Conservation (phyloP, 2,797 vertebrate species). For the Acanthurus lineatus region DNA sequence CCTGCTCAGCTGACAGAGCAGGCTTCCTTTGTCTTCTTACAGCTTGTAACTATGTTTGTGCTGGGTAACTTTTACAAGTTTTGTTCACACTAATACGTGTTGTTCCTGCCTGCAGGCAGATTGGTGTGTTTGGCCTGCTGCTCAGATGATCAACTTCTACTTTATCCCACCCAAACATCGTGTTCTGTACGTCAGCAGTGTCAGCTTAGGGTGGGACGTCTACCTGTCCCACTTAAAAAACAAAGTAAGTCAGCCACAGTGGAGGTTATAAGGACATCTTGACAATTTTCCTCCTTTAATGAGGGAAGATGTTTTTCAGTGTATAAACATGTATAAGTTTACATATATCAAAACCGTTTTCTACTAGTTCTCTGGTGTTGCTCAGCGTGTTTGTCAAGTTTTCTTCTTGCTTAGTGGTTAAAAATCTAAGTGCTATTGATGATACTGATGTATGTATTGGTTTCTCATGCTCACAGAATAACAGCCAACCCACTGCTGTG, state of each 20-base stretch:
- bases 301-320: too few species aligned
- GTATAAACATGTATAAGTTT: too few species aligned
- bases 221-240: conserved; percentile 97
- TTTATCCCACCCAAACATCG: conserved; percentile 90
- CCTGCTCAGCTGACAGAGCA: neutral
- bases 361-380: neutral
- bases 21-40: neutral
- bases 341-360: neutral
- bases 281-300: too few species aligned
- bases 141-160: conserved; percentile 95
- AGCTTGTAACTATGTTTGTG: neutral
- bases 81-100: conserved; percentile 32
- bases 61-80: neutral
- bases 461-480: conserved; percentile 61
- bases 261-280: neutral
- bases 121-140: conserved; percentile 93
- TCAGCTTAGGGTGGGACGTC: conserved; percentile 94
- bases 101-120: conserved; percentile 84
- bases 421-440: conserved; percentile 19
- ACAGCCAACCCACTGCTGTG: conserved; percentile 5
- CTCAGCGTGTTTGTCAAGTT: neutral
- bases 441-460: neutral
- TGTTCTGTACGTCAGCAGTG: conserved; percentile 91
- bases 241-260: conserved; percentile 83
- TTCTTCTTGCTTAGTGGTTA: neutral